Evolutionary conservation across 2,888 invertebrate genomes (phyloP), one percentile per base, ranked within the genome.

Genomic region (Scaptomyza flava): DNA sequence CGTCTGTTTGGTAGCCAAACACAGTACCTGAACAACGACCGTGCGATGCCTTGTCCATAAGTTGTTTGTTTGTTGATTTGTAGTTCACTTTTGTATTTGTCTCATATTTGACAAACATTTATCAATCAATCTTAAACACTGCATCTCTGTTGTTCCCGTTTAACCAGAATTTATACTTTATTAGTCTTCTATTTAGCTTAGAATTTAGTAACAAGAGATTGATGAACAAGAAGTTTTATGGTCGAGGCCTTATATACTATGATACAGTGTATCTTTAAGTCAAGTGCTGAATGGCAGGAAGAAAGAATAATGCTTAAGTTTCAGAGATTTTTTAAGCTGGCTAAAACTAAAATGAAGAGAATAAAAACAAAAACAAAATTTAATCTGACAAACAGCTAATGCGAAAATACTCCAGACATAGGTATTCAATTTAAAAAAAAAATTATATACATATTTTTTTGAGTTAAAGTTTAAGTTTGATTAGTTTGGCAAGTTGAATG

Each of bases 31-130:
- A 12, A 47, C 53, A 36, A 52, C 51, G 27, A 11, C 47, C 20
- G 14, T 48, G 33, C 47, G 33, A 27, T 53, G 54, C 60, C 46
- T 51, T 51, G 36, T 33, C 48, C 34, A 17, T 17, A 17, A 1
- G 17, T 17, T 17, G 17, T 17, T 17, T 17, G 17, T 52, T 76
- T 76, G 67, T 76, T 72, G 61, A 65, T 68, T 68, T 68, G 53
- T 46, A 45, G 36, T 45, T 34, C 36, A 53, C 36, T 50, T 48
- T 11, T 34, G 12, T 34, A 17, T 64, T 63, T 71, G 66, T 74
- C 77, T 54, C 77, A 78, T 69, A 73, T 77, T 33, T 34, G 34
- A 34, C n/a, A 20, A 50, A 50, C 3, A 20, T 5, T 38, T 20
- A 50, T 50, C 20, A 20, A 9, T 9, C 12, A 20, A n/a, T n/a